Conservation (phyloP, 2,113 vertebrate species). For the Hylia prasina region DNA sequence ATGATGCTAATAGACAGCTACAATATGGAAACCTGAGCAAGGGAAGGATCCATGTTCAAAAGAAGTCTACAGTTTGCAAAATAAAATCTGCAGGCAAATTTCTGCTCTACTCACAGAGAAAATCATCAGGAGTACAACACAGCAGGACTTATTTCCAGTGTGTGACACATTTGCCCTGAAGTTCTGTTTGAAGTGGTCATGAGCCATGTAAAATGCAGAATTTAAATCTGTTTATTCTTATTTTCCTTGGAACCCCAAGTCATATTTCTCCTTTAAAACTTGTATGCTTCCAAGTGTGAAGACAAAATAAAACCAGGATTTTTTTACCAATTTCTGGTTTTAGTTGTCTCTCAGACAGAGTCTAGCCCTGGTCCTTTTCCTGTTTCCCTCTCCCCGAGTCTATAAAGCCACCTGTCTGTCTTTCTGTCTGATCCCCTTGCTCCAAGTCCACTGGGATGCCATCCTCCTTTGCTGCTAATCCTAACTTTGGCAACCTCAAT, state of each 20-base stretch:
- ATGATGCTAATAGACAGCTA: constrained; percentile 47
- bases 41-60: not conserved
- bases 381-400: not conserved
- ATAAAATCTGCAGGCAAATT: not conserved
- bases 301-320: not conserved
- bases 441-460: not conserved
- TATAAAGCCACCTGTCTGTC: not conserved
- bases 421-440: not conserved
- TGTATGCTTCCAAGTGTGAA: not conserved
- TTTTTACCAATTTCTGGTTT: not conserved
- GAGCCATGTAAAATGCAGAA: not conserved
- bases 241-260: not conserved
- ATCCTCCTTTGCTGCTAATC: not conserved
- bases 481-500: not conserved
- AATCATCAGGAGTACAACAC: not conserved
- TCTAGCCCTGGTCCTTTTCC: not conserved
- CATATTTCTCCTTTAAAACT: not conserved
- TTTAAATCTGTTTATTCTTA: not conserved
- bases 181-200: not conserved
- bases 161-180: not conserved
- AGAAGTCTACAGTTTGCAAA: not conserved
- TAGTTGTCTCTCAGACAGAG: not conserved
- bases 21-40: not conserved
- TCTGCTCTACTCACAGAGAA: not conserved
- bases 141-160: not conserved